These are phyloP conservation scores for Dipus sagitta DNA, from an alignment of 2,797 vertebrate species.

Conservation along the genomic window DNA sequence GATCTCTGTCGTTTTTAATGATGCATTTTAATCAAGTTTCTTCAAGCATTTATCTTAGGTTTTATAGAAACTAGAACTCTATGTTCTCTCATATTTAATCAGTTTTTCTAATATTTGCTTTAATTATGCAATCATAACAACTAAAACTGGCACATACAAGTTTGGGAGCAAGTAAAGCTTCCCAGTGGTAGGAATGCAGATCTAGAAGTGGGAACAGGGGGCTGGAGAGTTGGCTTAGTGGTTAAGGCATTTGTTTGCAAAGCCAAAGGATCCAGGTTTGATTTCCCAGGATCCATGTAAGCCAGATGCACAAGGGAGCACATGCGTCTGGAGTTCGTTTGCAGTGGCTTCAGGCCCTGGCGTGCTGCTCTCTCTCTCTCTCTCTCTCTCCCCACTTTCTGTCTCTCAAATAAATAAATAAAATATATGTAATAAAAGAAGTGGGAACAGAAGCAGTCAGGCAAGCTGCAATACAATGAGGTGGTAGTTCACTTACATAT, in stretches of 20 bases:
- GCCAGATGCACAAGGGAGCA: no score
- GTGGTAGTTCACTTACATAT: not conserved
- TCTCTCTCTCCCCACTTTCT: no score
- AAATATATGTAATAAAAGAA: not conserved
- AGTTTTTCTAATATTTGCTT: not conserved
- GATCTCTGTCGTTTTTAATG: not conserved
- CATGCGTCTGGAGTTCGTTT: no score
- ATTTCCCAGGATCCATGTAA: no score
- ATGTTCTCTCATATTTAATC: constrained; percentile 2
- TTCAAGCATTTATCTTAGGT: constrained; percentile 2
- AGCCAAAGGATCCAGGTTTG: no score
- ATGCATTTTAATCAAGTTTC: constrained; percentile 17
- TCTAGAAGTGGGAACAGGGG: not conserved
- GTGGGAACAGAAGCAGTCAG: not conserved
- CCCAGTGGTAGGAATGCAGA: not conserved
- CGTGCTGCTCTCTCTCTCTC: no score
- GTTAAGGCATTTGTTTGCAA: no score
- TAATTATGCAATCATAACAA: not conserved
- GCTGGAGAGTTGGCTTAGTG: no score
- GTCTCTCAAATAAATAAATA: no score
- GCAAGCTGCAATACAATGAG: not conserved
- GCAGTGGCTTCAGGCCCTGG: no score
- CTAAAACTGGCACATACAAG: not conserved
- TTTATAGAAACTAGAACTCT: constrained; percentile 15
- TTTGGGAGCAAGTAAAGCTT: not conserved